Evolutionary conservation across 2,797 vertebrate species (phyloP).

Genomic region (Premnoplex brunnescens): DNA sequence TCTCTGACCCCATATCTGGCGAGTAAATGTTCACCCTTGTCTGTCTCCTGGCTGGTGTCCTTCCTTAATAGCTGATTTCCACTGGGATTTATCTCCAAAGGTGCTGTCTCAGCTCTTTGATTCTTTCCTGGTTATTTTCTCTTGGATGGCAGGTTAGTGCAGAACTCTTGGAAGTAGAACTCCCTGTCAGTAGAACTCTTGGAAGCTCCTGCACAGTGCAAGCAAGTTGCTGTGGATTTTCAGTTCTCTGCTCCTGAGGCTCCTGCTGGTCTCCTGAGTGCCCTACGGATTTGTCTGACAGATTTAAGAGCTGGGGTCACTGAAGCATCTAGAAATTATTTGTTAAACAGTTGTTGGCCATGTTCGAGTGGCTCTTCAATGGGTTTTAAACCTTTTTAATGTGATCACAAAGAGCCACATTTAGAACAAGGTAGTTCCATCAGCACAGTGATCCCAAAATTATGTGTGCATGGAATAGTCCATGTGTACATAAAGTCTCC

Average conservation of each 20-base stretch:
- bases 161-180: neutral
- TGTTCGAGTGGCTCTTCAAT: neutral
- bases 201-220: neutral
- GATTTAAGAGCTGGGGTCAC: neutral
- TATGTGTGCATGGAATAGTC: too few species aligned
- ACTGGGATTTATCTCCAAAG: neutral
- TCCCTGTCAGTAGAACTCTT: neutral
- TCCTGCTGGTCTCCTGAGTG: neutral
- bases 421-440: neutral
- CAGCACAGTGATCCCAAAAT: neutral
- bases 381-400: neutral
- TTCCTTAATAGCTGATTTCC: neutral
- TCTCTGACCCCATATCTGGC: neutral
- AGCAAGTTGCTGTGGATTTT: neutral
- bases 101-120: neutral
- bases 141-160: neutral
- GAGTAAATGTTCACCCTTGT: neutral
- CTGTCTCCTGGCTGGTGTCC: neutral
- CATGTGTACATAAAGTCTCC: neutral
- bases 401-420: neutral
- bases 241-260: accelerated
- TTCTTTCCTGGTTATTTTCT: neutral
- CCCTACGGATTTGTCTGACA: neutral
- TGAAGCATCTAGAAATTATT: neutral
- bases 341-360: neutral